phyloP scores from a whole-genome alignment of 2,797 vertebrate species.

The Crocidura indochinensis region DNA sequence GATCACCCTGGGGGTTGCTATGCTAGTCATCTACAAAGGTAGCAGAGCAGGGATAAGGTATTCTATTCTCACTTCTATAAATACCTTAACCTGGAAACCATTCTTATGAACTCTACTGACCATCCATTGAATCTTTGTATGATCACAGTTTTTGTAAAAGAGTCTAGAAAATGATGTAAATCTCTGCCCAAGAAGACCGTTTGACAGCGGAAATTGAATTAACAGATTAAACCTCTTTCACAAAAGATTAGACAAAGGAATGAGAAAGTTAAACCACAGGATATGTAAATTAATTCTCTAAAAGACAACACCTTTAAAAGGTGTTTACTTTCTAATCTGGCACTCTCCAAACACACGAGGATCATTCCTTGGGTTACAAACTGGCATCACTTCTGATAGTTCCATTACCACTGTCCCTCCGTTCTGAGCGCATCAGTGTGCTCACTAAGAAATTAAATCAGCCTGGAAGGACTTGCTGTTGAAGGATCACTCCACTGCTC shows the following conservation, averaged over 20 bases:
- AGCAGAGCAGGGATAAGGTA: neutral
- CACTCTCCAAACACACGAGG: neutral
- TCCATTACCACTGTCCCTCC: neutral
- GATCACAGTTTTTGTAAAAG: neutral
- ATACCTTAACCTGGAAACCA: neutral
- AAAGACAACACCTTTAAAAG: neutral
- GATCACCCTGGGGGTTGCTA: neutral
- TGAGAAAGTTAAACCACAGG: neutral
- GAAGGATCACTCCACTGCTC: neutral
- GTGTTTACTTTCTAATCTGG: neutral
- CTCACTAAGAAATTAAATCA: neutral
- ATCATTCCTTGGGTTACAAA: neutral
- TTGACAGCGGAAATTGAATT: conserved; percentile 19
- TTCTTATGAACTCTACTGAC: neutral
- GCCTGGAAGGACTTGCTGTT: neutral
- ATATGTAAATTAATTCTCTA: neutral
- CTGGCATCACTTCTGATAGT: neutral
- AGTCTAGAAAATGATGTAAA: conserved; percentile 14
- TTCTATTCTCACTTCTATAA: neutral
- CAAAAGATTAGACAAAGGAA: neutral
- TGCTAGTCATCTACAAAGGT: neutral
- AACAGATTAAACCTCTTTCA: neutral
- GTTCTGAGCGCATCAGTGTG: neutral
- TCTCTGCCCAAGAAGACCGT: conserved; percentile 20
- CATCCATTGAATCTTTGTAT: neutral